Evolutionary conservation across 2,888 invertebrate species (phyloP).

Genomic region (Callinectes sapidus): DNA sequence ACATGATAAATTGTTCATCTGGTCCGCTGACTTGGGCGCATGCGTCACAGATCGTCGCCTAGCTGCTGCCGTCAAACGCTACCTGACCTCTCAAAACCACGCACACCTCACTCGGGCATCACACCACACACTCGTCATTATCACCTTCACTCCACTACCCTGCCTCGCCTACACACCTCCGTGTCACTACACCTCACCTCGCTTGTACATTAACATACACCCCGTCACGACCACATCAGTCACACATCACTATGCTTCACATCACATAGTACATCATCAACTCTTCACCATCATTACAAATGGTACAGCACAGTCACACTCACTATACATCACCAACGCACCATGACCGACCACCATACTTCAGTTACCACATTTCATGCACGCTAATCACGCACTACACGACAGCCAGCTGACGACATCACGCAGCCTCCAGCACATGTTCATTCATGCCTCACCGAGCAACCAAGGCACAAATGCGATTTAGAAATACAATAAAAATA

Average conservation of each 20-base stretch:
- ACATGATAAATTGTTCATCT: conserved; percentile 65
- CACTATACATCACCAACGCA: not conserved
- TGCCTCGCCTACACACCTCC: not conserved
- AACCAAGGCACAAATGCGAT: not conserved
- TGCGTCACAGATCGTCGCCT: conserved; percentile 41
- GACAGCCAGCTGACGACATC: not conserved
- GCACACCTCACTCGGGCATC: not conserved
- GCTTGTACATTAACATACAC: too few species aligned
- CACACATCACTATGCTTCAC: not conserved
- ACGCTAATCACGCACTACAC: not conserved
- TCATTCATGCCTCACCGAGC: not conserved
- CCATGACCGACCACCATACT: not conserved
- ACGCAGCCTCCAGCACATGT: not conserved
- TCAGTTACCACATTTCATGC: not conserved
- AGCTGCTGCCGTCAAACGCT: not conserved
- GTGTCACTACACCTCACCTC: not conserved
- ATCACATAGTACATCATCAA: not conserved
- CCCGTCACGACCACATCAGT: not conserved
- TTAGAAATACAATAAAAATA: not conserved
- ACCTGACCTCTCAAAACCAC: not conserved
- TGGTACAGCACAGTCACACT: not conserved
- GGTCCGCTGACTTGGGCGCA: conserved; percentile 67
- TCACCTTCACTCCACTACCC: not conserved
- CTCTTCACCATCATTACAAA: not conserved
- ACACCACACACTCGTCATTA: not conserved